Evolutionary conservation across 2,797 vertebrate genomes (phyloP), one percentile per base, ranked within the genome.

Genomic region (Muscicapa comitata): DNA sequence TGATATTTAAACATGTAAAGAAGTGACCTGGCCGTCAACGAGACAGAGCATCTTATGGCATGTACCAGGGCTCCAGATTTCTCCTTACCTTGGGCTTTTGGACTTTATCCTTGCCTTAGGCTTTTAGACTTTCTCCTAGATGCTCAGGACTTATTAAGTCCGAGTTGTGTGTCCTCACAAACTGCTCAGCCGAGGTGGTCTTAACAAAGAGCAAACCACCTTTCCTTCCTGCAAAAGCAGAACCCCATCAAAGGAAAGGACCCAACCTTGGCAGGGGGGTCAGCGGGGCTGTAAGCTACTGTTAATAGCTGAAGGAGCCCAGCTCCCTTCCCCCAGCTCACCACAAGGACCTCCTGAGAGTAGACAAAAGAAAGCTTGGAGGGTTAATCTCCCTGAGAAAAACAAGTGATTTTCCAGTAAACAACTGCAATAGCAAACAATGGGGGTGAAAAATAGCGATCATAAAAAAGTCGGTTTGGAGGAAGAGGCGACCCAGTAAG

Each of bases 391-490:
- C 88, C 72, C 89, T 86, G 86, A 96, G 94, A 96, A 97, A 96
- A 95, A 94, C 91, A 96, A 96, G 86, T 94, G 96, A 92, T 94
- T 97, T 96, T 94, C 88, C 94, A 91, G 96, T 95, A 94, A 97
- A 97, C 95, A 95, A 95, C 86, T 93, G 91, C 92, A 96, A 96
- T 94, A 96, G 94, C 95, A 95, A 96, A 96, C 94, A 94, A 96
- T 96, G 93, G 88, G 94, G 92, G 82, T 94, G 96, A 95, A 95
- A 96, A 94, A 97, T 76, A 82, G 73, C 65, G 73, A 94, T 93
- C 93, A 94, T 94, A 90, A 96, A 94, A 95, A 94, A 96, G 78
- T 83, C 89, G 65, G 62, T 88, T 91, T 57, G 68, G 87, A 96
- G 94, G 94, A 96, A 96, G 89, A 96, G 70, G 76, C 58, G 21